Evolutionary conservation across 2,888 invertebrate species (phyloP), one percentile per base, ranked within the genome.

Genomic region (Zootermopsis nevadensis): DNA sequence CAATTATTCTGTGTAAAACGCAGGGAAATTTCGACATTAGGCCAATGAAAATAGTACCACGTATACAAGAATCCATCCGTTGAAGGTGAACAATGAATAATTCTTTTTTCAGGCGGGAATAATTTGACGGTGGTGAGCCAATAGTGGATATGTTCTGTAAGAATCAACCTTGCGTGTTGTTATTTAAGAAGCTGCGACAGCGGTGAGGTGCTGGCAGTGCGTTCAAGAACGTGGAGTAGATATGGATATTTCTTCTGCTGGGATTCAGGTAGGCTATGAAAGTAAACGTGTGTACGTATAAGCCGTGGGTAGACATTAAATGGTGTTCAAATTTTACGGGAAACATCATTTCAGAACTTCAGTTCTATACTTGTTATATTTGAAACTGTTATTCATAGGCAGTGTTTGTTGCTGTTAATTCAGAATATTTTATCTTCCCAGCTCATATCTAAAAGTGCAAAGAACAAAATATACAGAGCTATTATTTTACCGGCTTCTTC

Each of bases 121-220:
- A 69, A 31, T 31, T 69, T 69, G 69, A 15, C 30, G 6, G 69
- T 31, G 67, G 69, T 69, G 69, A 69, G 31, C 69, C 69, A 69
- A 69, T 22, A 31, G 6, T 31, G 33, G 69, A 19, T n/a, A 60
- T n/a, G 2, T 4, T 60, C 60, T 60, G 60, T n/a, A 60, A 33
- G 69, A 7, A 31, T 3, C 69, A 69, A 69, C 69, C 31, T 31
- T 69, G 69, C 30, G 30, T 67, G 67, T 15, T 27, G 69, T 31
- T 69, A 22, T 3, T 69, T 19, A 2, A 31, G 7, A 69, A 27
- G 33, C 10, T 12, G 69, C 31, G 1, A 6, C 19, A 31, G 31
- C n/a, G 31, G 30, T 27, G 15, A 69, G 33, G 12, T 6, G 31
- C 31, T n/a, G 27, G 2, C 69, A 69, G 60, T 60, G 4, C 60